These are phyloP conservation scores for Noctua comes DNA, from an alignment of 2,888 invertebrate genomes.

Conservation along the genomic window DNA sequence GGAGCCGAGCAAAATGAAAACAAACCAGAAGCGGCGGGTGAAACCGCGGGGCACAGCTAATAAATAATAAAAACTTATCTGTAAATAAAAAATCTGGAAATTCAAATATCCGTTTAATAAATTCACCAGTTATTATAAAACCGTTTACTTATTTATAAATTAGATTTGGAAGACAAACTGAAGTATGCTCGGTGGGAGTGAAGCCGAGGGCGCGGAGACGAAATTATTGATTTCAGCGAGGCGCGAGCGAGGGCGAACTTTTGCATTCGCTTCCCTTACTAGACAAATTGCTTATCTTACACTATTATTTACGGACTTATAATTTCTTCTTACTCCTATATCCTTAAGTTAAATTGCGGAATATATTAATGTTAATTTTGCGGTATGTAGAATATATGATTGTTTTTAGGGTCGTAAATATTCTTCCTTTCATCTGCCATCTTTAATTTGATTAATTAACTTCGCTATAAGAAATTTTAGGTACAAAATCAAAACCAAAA, in stretches of 20 bases:
- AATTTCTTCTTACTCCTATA: conserved; percentile 36
- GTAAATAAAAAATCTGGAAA: not conserved
- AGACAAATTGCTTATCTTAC: conserved; percentile 79
- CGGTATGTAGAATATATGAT: conserved; percentile 4
- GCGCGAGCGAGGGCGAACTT: conserved; percentile 78
- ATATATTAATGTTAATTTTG: conserved; percentile 31
- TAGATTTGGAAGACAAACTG: conserved; percentile 56
- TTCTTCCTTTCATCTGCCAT: not conserved
- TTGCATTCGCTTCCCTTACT: conserved; percentile 81
- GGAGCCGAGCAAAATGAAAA: too few species aligned
- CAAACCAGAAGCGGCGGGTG: too few species aligned
- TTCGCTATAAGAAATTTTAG: not conserved
- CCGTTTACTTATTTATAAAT: conserved; percentile 45
- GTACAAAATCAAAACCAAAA: too few species aligned
- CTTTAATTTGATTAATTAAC: not conserved
- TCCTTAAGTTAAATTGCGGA: conserved; percentile 42
- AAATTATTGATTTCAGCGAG: conserved; percentile 87
- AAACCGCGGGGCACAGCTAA: too few species aligned
- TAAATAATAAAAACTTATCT: not conserved
- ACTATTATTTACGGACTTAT: conserved; percentile 69
- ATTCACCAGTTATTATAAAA: conserved; percentile 16
- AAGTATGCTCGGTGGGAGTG: conserved; percentile 50
- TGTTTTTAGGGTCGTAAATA: conserved; percentile 12
- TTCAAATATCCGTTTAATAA: not conserved
- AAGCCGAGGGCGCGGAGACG: conserved; percentile 76